Base-by-base conservation (phyloP, 2,888 invertebrate genomes). In the Ennomos quercinarius region DNA sequence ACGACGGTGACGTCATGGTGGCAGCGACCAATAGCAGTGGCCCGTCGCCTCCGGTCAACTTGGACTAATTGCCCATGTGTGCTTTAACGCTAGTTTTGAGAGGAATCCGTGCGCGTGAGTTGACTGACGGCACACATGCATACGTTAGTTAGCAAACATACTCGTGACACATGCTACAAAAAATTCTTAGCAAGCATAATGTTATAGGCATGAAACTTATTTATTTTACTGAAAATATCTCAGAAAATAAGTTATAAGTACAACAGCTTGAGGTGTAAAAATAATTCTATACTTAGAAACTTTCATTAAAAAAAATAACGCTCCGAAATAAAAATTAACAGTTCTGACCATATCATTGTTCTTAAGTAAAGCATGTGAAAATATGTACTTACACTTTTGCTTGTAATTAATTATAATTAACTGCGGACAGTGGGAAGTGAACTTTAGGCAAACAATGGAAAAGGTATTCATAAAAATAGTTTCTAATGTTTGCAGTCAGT, bases 31-130 rank as follows among this genome's bases (percentile, higher is more conserved):
- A 92, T 92, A 80, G 71, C 77, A 73, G 76, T 77, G 71, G 80
- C 74, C 84, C 86, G 84, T 89, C 89, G 90, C 91, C 90, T 88
- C 81, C 89, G 92, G 91, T 90, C 91, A 91, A 90, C 89, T 90
- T 84, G 88, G 87, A 88, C 91, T 92, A 92, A 92, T 92, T 92
- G 92, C 90, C 87, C 85, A 86, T 91, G 91, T 92, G 91, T 92
- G 92, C 91, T 86, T 86, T 88, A 88, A 88, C 86, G 83, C 83
- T 84, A 84, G 84, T 82, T 83, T 86, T 83, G 79, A 87, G 89
- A 86, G 81, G 84, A 87, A 87, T 81, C 82, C 80, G 81, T 86
- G 87, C 89, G 89, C 88, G 77, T 76, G 87, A 86, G 85, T 83
- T 73, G 79, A 82, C 82, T 53, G 66, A 62, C 67, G 77, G 67